Percentiles rank a stretch among this genome's conserved stretches.
Conservation (phyloP, 2,888 invertebrate species). For the Agriotes lineatus region DNA sequence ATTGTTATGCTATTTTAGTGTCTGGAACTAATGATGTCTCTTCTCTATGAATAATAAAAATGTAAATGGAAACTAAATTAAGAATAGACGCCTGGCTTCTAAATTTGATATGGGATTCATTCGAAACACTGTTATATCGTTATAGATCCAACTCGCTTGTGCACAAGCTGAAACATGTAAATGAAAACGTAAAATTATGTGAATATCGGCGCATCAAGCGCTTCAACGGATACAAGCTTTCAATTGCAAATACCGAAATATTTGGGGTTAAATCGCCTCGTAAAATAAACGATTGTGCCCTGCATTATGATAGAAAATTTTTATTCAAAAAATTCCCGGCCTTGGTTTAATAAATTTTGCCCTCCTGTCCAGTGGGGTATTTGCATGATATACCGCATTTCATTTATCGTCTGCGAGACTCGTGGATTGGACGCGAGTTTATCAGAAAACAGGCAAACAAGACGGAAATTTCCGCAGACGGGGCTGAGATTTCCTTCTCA, state of each 20-base stretch:
- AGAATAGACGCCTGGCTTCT: too few relatives aligned
- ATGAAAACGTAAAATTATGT: not conserved
- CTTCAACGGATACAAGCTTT: not conserved
- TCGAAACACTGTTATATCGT: too few relatives aligned
- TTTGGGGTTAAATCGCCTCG: not conserved
- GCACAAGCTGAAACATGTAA: not conserved
- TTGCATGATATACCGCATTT: conserved; percentile 17
- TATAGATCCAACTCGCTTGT: too few relatives aligned
- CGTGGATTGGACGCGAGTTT: not conserved
- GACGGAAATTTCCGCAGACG: not conserved
- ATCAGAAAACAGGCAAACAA: conserved; percentile 2
- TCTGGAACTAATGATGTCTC: too few relatives aligned
- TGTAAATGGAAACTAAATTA: too few relatives aligned
- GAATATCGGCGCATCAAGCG: not conserved
- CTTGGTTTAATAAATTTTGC: conserved; percentile 10
- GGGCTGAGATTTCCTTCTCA: not conserved
- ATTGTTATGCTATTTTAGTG: too few relatives aligned
- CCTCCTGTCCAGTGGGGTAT: conserved; percentile 8
- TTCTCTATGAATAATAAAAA: too few relatives aligned
- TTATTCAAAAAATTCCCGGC: conserved; percentile 10
- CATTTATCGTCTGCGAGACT: conserved; percentile 10
- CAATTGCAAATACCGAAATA: conserved; percentile 9
- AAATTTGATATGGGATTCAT: too few relatives aligned
- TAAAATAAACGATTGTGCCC: conserved; percentile 12
- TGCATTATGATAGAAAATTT: conserved; percentile 8